Evolutionary conservation across 2,888 invertebrate species (phyloP), one percentile per base, ranked within the genome.

Genomic region (Gryllus longicercus): DNA sequence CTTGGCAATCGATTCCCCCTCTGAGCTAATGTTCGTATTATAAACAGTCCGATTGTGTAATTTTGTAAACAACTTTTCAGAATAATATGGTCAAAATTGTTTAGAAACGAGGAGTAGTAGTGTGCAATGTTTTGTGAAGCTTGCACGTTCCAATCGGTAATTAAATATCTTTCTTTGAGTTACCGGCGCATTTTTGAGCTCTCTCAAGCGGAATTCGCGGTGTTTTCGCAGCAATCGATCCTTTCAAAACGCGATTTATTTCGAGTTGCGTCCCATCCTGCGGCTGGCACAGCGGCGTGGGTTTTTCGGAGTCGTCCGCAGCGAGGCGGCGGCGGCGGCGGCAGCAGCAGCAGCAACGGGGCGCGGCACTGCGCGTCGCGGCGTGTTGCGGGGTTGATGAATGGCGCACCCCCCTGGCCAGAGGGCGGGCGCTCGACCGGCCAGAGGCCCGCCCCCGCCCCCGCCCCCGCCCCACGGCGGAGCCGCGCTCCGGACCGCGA

Each of bases 171-270:
- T 38, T 38, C 38, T 38, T 38, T 38, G 38, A 38, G 8, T 38
- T 38, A 38, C 4, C 38, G 38, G 38, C 8, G 8, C 8, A 38
- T 63, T 63, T 63, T 63, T 63, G 63, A 63, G n/a, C n/a, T n/a
- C 63, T n/a, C n/a, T 63, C n/a, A 63, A 38, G 38, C 63, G 16
- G 63, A n/a, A 63, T 63, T 63, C 63, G n/a, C 63, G 63, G 63
- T 63, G 63, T 63, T 63, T 63, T 63, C n/a, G n/a, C 14, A 63
- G 63, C 63, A 63, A 63, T 63, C 63, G 63, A 63, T 63, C 63
- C 63, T n/a, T 63, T 63, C 63, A 63, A 63, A 63, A 63, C n/a
- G n/a, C 63, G 63, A 63, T 63, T 63, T 63, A 63, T 63, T 63
- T 63, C 63, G 63, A 63, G 63, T 63, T 63, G 63, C 63, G 63